Evolutionary conservation across 2,113 vertebrate species (phyloP).

Genomic region (Stegostoma tigrinum): DNA sequence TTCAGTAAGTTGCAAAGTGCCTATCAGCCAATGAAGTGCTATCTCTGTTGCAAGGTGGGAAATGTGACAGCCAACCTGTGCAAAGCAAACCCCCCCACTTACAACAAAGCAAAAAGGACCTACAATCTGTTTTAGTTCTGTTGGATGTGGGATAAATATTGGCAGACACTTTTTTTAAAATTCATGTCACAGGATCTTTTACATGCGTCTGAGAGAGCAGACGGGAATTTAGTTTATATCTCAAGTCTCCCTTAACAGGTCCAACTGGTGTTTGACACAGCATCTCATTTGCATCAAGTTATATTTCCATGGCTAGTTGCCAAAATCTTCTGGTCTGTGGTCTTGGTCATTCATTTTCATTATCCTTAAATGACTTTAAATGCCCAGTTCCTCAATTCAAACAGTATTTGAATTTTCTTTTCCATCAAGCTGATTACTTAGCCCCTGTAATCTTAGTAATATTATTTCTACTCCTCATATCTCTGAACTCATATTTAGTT

Average conservation of each 20-base stretch:
- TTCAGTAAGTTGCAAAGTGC: not conserved
- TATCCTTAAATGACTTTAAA: slow-evolving; percentile 8
- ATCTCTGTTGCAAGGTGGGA: not conserved
- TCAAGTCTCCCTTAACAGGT: not conserved
- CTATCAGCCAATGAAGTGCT: not conserved
- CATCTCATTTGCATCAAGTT: not conserved
- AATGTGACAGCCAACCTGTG: not conserved
- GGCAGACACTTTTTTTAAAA: not conserved
- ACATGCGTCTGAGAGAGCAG: not conserved
- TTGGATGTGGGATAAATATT: not conserved
- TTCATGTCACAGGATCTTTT: not conserved
- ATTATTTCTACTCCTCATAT: not conserved
- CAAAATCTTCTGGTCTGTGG: not conserved
- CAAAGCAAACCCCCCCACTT: not conserved
- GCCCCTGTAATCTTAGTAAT: not conserved
- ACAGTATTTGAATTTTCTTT: not conserved
- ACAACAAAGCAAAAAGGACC: not conserved
- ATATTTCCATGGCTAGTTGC: not conserved
- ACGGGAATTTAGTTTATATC: not conserved
- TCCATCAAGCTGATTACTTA: not conserved
- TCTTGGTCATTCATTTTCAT: slow-evolving; percentile 12
- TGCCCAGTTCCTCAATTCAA: not conserved
- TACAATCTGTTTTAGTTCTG: not conserved
- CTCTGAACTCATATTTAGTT: not conserved
- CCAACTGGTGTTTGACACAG: not conserved